A percentile compares a stretch with the other conserved stretches of the same genome.
Evolutionary conservation across 2,888 invertebrate species (phyloP).

Genomic region (Sceliomorpha sp.): DNA sequence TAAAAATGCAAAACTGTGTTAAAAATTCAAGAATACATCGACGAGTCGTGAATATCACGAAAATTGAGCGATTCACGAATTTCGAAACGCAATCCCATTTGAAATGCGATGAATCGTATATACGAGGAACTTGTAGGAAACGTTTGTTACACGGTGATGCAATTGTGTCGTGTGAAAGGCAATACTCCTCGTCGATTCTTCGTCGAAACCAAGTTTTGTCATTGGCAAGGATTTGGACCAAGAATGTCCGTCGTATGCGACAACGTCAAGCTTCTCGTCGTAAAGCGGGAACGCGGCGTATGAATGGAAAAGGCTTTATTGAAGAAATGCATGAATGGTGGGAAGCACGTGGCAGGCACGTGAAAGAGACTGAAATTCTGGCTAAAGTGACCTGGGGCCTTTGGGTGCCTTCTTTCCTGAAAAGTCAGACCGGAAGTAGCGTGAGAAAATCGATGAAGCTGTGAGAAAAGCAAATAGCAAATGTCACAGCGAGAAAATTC

Average conservation of each 20-base stretch:
- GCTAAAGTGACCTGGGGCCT: not conserved
- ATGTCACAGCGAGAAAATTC: not conserved
- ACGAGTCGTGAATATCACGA: too few relatives aligned
- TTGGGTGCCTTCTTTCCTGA: conserved; percentile 9
- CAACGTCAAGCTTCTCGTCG: conserved; percentile 22
- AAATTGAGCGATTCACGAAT: too few relatives aligned
- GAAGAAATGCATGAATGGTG: conserved; percentile 59
- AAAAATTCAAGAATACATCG: too few relatives aligned
- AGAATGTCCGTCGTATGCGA: conserved; percentile 42
- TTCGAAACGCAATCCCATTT: not conserved
- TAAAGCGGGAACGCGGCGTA: conserved; percentile 34
- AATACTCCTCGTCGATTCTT: too few relatives aligned
- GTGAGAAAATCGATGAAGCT: conserved; percentile 30
- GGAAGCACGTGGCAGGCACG: conserved; percentile 60
- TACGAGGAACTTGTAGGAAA: too few relatives aligned
- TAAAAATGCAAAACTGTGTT: conserved; percentile 8
- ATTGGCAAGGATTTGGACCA: conserved; percentile 24
- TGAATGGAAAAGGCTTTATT: conserved; percentile 53
- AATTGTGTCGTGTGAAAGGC: not conserved
- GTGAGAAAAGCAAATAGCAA: conserved; percentile 8
- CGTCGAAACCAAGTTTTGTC: conserved; percentile 25
- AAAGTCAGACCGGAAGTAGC: conserved; percentile 37
- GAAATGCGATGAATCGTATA: too few relatives aligned
- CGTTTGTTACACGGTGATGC: too few relatives aligned
- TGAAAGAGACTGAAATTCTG: conserved; percentile 40